Percentiles rank a stretch among this genome's conserved stretches.
phyloP scores from a whole-genome alignment of 2,888 invertebrate species.

The Leucozona laternaria region DNA sequence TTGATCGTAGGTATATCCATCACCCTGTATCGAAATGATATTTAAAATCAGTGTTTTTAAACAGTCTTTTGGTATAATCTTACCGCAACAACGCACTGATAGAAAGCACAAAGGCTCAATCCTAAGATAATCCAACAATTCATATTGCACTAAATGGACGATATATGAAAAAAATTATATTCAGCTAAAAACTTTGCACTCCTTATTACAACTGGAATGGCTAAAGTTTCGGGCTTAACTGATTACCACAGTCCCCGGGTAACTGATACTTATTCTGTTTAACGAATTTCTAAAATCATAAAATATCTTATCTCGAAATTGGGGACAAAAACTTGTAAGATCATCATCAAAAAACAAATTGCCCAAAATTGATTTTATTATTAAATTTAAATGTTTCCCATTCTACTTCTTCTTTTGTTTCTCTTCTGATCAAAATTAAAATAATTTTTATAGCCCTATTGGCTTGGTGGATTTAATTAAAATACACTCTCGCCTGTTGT shows the following conservation, averaged over 20 bases:
- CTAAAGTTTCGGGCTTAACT: constrained; percentile 45
- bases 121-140: constrained; percentile 60
- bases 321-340: constrained; percentile 44
- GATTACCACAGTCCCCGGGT: constrained; percentile 23
- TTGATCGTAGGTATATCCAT: constrained; percentile 52
- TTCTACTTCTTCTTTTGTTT: constrained; percentile 12
- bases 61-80: not conserved
- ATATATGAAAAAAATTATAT: not conserved
- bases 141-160: constrained; percentile 25
- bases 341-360: not conserved
- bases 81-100: constrained; percentile 55
- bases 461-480: constrained; percentile 35
- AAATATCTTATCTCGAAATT: constrained; percentile 21
- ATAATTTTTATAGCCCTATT: constrained; percentile 54
- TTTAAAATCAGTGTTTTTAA: not conserved
- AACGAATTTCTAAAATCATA: constrained; percentile 31
- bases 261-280: constrained; percentile 60
- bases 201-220: constrained; percentile 44
- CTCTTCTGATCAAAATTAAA: constrained; percentile 43
- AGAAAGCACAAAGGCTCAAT: constrained; percentile 51
- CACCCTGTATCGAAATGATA: constrained; percentile 22
- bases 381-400: constrained; percentile 30
- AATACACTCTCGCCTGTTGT: constrained; percentile 39
- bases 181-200: not conserved
- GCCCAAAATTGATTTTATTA: constrained; percentile 18